phyloP scores from a whole-genome alignment of 2,113 vertebrate genomes.

The Herpetotheres cachinnans region DNA sequence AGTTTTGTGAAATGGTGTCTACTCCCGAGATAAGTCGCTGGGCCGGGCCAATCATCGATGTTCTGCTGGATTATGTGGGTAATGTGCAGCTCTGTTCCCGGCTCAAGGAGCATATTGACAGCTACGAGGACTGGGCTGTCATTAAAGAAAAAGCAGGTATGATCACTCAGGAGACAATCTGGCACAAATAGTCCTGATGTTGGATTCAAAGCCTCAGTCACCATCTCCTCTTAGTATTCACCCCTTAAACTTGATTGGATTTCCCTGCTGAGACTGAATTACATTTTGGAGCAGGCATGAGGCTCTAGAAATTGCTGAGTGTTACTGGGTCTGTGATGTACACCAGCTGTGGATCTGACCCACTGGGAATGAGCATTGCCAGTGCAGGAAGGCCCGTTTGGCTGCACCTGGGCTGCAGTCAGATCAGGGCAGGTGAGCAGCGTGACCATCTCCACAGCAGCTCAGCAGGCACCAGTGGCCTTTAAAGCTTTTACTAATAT shows the following conservation, averaged over 20 bases:
- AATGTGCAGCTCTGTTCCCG: constrained; percentile 86
- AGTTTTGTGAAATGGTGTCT: constrained; percentile 95
- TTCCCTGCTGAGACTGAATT: neutral
- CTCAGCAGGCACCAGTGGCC: neutral
- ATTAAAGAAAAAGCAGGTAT: constrained; percentile 90
- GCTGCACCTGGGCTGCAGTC: neutral
- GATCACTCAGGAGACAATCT: neutral
- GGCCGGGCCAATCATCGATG: constrained; percentile 87
- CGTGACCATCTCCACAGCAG: neutral
- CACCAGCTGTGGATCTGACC: neutral
- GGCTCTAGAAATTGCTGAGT: neutral
- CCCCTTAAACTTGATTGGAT: neutral
- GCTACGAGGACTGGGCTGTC: constrained; percentile 84
- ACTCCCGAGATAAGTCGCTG: constrained; percentile 80
- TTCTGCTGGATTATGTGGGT: constrained; percentile 92
- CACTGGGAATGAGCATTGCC: neutral
- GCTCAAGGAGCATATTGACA: constrained; percentile 85
- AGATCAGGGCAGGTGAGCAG: neutral
- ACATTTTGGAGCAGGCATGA: neutral
- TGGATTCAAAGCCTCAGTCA: neutral
- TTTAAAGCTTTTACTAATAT: neutral
- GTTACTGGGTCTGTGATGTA: neutral
- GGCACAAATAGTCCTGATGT: neutral
- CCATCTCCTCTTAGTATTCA: neutral
- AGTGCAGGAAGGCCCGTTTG: neutral